Evolutionary conservation across 2,797 vertebrate species (phyloP).

Genomic region (Bradypus variegatus): DNA sequence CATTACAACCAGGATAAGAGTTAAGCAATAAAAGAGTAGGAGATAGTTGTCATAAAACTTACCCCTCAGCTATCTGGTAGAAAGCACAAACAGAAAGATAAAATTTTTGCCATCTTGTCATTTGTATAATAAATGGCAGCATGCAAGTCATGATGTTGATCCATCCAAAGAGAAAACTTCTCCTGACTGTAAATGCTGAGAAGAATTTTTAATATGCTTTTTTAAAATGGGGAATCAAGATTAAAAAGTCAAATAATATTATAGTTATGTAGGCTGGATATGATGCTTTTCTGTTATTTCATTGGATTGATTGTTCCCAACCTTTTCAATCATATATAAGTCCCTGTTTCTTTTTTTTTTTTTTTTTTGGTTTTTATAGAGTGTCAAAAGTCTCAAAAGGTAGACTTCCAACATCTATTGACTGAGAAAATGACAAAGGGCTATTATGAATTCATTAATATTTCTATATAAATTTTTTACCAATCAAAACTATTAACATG

Average conservation of each 20-base stretch:
- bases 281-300: not conserved
- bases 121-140: not conserved
- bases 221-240: not conserved
- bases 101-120: not conserved
- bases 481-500: not conserved
- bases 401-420: not conserved
- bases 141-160: not conserved
- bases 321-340: not conserved
- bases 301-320: not conserved
- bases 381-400: not conserved
- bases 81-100: not conserved
- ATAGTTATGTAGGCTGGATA: not conserved
- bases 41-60: conserved; percentile 2
- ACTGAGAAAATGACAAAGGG: conserved; percentile 18
- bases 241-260: not conserved
- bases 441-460: not conserved
- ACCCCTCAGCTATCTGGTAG: not conserved
- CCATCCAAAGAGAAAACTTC: conserved; percentile 5
- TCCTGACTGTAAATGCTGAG: not conserved
- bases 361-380: not conserved
- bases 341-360: not conserved
- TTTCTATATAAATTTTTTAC: not conserved
- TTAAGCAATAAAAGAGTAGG: not conserved
- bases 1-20: conserved; percentile 7
- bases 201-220: not conserved